Conservation (phyloP, 1,140 invertebrate species). For the Drosophila rhopaloa region DNA sequence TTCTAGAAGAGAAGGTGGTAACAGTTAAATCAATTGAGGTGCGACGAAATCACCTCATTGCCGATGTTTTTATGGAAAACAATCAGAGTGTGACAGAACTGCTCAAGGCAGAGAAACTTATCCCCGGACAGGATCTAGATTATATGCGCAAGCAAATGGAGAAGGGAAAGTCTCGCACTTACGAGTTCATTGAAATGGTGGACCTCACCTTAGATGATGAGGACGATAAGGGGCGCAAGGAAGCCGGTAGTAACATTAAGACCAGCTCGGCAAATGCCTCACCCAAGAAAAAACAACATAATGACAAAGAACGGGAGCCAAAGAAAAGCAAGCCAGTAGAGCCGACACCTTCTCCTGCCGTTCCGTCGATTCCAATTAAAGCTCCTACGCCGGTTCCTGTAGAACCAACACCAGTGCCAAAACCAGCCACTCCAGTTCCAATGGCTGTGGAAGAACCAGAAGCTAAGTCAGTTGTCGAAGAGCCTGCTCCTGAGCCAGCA, state of each 20-base stretch:
- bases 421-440: slow-evolving; percentile 11
- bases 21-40: slow-evolving; percentile 73
- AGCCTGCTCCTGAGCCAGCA: neutral
- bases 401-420: slow-evolving; percentile 14
- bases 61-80: slow-evolving; percentile 49
- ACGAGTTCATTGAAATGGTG: slow-evolving; percentile 78
- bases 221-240: slow-evolving; percentile 48
- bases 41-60: slow-evolving; percentile 78
- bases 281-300: slow-evolving; percentile 56
- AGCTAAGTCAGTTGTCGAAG: neutral
- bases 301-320: slow-evolving; percentile 28
- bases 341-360: neutral
- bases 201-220: slow-evolving; percentile 77
- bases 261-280: slow-evolving; percentile 29
- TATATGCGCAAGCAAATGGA: slow-evolving; percentile 76
- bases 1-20: slow-evolving; percentile 64
- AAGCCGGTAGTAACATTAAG: slow-evolving; percentile 31
- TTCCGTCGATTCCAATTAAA: neutral
- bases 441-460: neutral
- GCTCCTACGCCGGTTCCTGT: slow-evolving; percentile 18
- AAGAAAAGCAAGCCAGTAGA: slow-evolving; percentile 20
- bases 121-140: slow-evolving; percentile 62
- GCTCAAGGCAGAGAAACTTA: slow-evolving; percentile 56
- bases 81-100: slow-evolving; percentile 59
- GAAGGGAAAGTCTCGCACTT: slow-evolving; percentile 68